A percentile compares a stretch with the other conserved stretches of the same genome.
Evolutionary conservation across 1,140 invertebrate species (phyloP).

Genomic region (Bombus ignitus): DNA sequence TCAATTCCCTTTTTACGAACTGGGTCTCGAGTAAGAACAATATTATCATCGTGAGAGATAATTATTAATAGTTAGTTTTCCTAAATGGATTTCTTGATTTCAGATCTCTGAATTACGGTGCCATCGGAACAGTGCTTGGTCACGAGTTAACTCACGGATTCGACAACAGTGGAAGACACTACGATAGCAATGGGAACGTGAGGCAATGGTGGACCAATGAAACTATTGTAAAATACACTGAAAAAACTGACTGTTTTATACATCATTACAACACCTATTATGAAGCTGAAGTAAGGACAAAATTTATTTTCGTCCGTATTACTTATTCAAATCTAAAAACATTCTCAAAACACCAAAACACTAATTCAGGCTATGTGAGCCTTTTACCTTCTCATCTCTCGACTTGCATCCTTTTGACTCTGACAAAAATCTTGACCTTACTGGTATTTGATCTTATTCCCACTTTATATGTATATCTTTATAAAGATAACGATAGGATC

Average conservation of each 20-base stretch:
- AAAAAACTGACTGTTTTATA: slow-evolving; percentile 93
- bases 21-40: slow-evolving; percentile 78
- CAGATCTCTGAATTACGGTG: slow-evolving; percentile 92
- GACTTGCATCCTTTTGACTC: no score
- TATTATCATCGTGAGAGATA: background rate
- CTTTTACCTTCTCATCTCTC: no score
- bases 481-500: background rate
- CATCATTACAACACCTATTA: slow-evolving; percentile 93
- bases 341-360: no score
- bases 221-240: slow-evolving; percentile 87
- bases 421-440: no score
- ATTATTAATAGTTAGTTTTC: background rate
- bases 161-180: slow-evolving; percentile 90
- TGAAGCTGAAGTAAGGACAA: slow-evolving; percentile 68
- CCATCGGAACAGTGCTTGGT: slow-evolving; percentile 90
- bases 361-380: no score
- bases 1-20: slow-evolving; percentile 87
- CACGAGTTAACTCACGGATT: slow-evolving; percentile 95
- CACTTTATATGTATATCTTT: background rate
- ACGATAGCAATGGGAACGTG: slow-evolving; percentile 89
- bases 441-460: background rate
- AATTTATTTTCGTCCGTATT: no score
- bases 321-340: no score
- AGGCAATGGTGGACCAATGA: slow-evolving; percentile 93
- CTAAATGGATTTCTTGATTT: slow-evolving; percentile 30